Evolutionary conservation across 2,888 invertebrate species (phyloP), one percentile per base, ranked within the genome.

Genomic region (Agriopis leucophaearia): DNA sequence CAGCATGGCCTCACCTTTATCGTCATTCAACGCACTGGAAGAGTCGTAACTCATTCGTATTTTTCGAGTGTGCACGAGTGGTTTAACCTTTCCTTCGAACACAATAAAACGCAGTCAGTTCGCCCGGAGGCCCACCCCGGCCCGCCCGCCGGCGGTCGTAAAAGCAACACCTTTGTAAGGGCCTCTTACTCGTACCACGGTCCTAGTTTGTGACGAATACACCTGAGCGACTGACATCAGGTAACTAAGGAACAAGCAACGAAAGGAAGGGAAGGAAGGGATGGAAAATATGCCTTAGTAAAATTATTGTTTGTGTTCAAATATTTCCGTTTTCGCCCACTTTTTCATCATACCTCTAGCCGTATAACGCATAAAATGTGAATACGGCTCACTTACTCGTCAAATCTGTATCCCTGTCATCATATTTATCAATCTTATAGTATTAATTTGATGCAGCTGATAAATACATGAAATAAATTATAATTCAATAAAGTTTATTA

Each of bases 111-210:
- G 70, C 73, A 74, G 68, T 64, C 61, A 66, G 65, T 48, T 63
- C 65, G 57, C 66, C 73, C 52, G 55, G 16, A 16, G 57, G 66
- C 73, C 52, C 60, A 13, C 35, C 52, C 47, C 36, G n/a, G 42
- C 15, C 59, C 58, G 64, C 42, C 64, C 27, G 27, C 5, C 16
- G 45, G 8, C 64, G 65, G 52, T 72, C 73, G 70, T 74, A 74
- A 74, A 74, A 66, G 69, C 69, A 73, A 73, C 73, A 72, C 74
- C 73, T 70, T 72, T 70, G 69, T 73, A 64, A 71, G 73, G 69
- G 57, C 58, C 71, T 65, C 71, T 71, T 68, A 67, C 69, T 65
- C 66, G 55, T 42, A 57, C 42, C 38, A 16, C 63, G 47, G 57
- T 16, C 52, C 58, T 60, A 63, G 61, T 69, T 61, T 48, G 35